A percentile compares a stretch with the other conserved stretches of the same genome.
Conservation (phyloP, 2,797 vertebrate species). For the Danio kyathit region DNA sequence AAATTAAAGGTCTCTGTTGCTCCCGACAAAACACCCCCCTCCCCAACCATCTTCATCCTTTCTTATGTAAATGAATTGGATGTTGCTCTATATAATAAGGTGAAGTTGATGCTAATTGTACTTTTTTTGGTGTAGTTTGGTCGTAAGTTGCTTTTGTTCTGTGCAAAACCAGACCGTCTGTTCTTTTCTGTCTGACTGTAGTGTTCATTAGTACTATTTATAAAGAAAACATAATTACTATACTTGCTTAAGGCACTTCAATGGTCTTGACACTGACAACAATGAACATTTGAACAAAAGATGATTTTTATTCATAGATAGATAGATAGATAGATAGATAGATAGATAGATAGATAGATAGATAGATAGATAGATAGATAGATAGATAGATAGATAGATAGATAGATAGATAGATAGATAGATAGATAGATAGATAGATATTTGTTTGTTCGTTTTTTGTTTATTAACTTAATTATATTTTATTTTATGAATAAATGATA, state of each 20-base stretch:
- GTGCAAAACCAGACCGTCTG: neutral
- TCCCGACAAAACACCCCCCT: slow-evolving; percentile 30
- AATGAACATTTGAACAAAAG: too few relatives aligned
- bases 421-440: too few relatives aligned
- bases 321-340: too few relatives aligned
- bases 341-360: too few relatives aligned
- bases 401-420: too few relatives aligned
- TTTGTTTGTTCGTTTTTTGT: too few relatives aligned
- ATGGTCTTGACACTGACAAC: neutral
- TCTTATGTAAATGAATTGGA: slow-evolving; percentile 42
- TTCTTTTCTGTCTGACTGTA: neutral
- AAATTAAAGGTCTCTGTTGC: slow-evolving; percentile 63
- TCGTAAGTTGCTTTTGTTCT: slow-evolving; percentile 17
- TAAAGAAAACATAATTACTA: neutral
- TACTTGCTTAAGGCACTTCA: neutral
- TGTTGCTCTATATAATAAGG: neutral
- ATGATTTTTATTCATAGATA: too few relatives aligned
- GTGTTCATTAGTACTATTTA: neutral
- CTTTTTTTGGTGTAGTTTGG: slow-evolving; percentile 39
- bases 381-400: too few relatives aligned
- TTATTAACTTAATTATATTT: too few relatives aligned
- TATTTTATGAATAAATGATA: too few relatives aligned
- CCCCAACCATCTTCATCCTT: slow-evolving; percentile 36
- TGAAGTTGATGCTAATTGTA: neutral
- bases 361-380: too few relatives aligned